Base-by-base conservation (phyloP, 1,140 invertebrate species). In the Caenorhabditis tropicalis region DNA sequence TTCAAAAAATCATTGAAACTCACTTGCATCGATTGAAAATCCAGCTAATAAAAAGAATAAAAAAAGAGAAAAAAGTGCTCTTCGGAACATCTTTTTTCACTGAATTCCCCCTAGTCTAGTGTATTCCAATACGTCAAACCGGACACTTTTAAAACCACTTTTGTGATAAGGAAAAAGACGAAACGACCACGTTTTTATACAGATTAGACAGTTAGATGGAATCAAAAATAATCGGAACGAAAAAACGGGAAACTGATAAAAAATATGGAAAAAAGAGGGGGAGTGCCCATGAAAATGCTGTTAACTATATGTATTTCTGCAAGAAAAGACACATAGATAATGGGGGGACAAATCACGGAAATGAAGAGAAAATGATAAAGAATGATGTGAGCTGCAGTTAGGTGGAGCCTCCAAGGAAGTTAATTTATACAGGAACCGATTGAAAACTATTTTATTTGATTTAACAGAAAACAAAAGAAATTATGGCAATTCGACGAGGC, bases 41-140 rank as follows among this genome's bases (percentile, higher is more conserved):
- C 36, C 36, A 74, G 21, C 21, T 33, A 74, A 24, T 24, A 19
- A 33, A n/a, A 74, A 9, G 1, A 70, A 36, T 70, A 70, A 21
- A 4, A 74, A 46, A 21, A 43, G n/a, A 46, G 24, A 21, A 43
- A 24, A 21, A 29, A 36, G 21, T 43, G 27, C 36, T 21, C 27
- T 74, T 6, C n/a, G 36, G 21, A 74, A 5, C 58, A 65, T 65
- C 21, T 6, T 51, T n/a, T 16, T n/a, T 27, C 31, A n/a, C n/a
- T n/a, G n/a, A n/a, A n/a, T n/a, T n/a, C n/a, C n/a, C n/a, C n/a
- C 65, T 74, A 74, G 65, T 74, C 65, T 74, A 74, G 65, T 43
- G 65, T 74, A 74, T 74, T 74, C 65, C 36, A 2, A 24, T 51
- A 4, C 19, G 5, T 24, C n/a, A 46, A 74, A 16, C 36, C 65